Percentiles rank a stretch among this genome's conserved stretches.
Evolutionary conservation across 2,113 vertebrate genomes (phyloP).

Genomic region (Emydura subglobosa): DNA sequence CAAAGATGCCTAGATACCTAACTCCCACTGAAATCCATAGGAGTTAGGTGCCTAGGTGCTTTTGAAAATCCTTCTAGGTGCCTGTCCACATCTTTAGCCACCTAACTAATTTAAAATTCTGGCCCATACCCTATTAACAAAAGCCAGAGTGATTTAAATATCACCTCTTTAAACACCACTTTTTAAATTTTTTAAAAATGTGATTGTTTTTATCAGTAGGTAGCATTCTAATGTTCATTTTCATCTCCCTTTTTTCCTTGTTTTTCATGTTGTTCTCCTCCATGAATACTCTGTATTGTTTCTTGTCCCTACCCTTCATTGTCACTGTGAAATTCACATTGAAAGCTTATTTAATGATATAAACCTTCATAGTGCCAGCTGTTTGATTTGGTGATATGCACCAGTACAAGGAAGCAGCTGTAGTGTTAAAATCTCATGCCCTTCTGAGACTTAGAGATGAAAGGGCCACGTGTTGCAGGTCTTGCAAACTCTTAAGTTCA

Average conservation of each 20-base stretch:
- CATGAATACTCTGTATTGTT: not conserved
- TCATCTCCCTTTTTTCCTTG: not conserved
- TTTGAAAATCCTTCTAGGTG: not conserved
- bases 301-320: not conserved
- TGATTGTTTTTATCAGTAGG: not conserved
- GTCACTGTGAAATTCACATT: not conserved
- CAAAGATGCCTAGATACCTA: not conserved
- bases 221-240: not conserved
- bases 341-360: not conserved
- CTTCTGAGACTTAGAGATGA: not conserved
- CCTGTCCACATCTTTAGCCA: not conserved
- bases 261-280: not conserved
- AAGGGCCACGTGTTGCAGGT: not conserved
- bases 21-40: not conserved
- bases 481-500: not conserved
- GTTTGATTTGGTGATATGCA: not conserved
- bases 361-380: not conserved
- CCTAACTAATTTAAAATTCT: not conserved
- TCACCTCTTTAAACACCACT: not conserved
- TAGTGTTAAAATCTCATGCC: rapidly evolving
- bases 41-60: not conserved
- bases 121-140: not conserved
- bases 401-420: not conserved
- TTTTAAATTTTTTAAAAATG: not conserved
- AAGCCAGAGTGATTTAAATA: not conserved